Percentiles rank a stretch among this genome's conserved stretches.
These are phyloP conservation scores for Pandemis cinnamomeana DNA, from an alignment of 2,888 invertebrate species.

Conservation along the genomic window DNA sequence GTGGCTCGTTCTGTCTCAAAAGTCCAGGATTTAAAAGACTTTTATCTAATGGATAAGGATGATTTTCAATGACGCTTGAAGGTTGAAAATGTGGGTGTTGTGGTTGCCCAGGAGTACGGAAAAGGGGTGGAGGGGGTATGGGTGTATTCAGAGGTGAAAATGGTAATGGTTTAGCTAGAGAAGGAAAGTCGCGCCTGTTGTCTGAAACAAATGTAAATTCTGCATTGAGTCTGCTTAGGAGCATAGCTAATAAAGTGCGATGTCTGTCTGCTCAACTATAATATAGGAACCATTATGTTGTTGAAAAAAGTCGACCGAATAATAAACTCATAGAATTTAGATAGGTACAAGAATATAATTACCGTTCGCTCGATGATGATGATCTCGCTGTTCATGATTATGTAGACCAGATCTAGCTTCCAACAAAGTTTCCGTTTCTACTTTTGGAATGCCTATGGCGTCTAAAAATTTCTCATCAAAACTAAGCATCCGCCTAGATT, in stretches of 20 bases:
- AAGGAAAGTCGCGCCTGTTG: background rate
- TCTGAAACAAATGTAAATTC: background rate
- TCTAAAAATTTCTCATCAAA: conserved; percentile 8
- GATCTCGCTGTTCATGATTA: background rate
- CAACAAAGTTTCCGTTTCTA: background rate
- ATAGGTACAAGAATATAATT: background rate
- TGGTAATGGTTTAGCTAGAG: background rate
- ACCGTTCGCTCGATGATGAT: background rate
- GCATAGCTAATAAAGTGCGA: too few species aligned
- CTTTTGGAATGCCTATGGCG: background rate
- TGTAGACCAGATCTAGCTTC: background rate
- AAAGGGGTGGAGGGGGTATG: background rate
- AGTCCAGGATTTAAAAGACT: background rate
- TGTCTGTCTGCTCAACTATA: too few species aligned
- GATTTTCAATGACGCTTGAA: background rate
- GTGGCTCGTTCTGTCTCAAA: background rate
- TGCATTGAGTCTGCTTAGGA: background rate
- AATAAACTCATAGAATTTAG: background rate
- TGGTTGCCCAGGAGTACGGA: background rate
- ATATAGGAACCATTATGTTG: too few species aligned
- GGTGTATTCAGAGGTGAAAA: background rate
- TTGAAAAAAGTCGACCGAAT: background rate
- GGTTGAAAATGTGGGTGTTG: background rate
- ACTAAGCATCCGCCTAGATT: conserved; percentile 3
- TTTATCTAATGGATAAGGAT: background rate